Conservation (phyloP, 2,888 invertebrate genomes). For the Thelaira solivaga region DNA sequence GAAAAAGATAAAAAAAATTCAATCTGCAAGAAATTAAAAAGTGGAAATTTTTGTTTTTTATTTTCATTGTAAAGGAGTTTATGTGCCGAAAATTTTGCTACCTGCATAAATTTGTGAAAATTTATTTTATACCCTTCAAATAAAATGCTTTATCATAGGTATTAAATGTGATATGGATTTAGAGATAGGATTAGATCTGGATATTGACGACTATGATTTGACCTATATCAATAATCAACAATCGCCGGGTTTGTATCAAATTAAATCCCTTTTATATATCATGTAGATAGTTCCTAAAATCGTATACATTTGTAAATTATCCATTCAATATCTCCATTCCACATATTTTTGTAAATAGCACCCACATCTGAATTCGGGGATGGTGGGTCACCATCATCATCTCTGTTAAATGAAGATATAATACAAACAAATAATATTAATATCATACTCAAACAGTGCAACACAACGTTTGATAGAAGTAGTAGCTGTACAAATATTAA, state of each 20-base stretch:
- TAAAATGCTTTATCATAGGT: constrained; percentile 31
- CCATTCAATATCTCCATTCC: constrained; percentile 24
- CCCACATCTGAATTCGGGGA: constrained; percentile 50
- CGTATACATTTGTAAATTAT: constrained; percentile 21
- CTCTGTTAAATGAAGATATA: constrained; percentile 48
- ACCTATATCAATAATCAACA: constrained; percentile 44
- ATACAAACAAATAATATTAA: constrained; percentile 51
- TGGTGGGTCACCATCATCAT: constrained; percentile 48
- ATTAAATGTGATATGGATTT: constrained; percentile 50
- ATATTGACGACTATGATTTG: constrained; percentile 48
- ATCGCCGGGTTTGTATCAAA: constrained; percentile 42
- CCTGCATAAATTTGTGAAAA: not conserved
- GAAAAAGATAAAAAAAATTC: no score
- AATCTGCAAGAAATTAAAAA: no score
- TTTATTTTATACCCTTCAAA: not conserved
- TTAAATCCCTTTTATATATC: not conserved
- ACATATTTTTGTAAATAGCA: constrained; percentile 39
- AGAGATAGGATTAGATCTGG: constrained; percentile 43
- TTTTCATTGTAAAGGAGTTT: no score
- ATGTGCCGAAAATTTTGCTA: no score
- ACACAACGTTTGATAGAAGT: not conserved
- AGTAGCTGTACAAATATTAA: constrained; percentile 4
- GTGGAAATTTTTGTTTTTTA: no score
- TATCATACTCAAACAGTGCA: constrained; percentile 53
- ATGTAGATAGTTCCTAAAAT: not conserved